phyloP scores from a whole-genome alignment of 1,140 invertebrate species.

The Pectinophora gossypiella region DNA sequence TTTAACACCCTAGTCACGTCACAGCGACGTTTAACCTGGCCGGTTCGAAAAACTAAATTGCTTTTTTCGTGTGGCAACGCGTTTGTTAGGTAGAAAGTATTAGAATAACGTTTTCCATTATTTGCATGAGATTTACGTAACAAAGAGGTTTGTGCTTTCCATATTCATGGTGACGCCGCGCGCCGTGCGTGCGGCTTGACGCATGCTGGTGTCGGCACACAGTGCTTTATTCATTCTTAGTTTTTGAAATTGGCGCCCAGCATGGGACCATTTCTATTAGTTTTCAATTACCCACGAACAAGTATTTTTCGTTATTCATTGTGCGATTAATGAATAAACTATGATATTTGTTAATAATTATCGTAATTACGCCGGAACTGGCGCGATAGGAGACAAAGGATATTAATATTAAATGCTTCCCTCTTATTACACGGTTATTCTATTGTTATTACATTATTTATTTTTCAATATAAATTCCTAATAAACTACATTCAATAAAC shows the following conservation, averaged over 20 bases:
- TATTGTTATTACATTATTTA: too few species aligned
- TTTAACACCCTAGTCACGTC: neutral
- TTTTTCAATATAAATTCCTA: too few species aligned
- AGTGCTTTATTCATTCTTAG: neutral
- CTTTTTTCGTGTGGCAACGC: neutral
- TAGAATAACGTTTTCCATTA: conserved; percentile 10
- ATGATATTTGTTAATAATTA: too few species aligned
- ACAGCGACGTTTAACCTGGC: neutral
- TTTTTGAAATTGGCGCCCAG: neutral
- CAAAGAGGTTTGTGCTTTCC: conserved; percentile 5
- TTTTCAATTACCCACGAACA: too few species aligned
- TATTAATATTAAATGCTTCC: too few species aligned
- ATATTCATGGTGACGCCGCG: conserved; percentile 2
- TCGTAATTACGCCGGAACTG: too few species aligned
- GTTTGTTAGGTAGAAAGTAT: neutral
- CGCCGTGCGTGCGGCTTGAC: neutral
- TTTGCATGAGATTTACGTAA: conserved; percentile 18
- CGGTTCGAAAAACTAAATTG: neutral
- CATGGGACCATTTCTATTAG: neutral
- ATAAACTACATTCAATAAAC: too few species aligned
- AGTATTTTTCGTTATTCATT: too few species aligned
- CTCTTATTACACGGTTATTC: too few species aligned
- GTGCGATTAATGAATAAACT: too few species aligned
- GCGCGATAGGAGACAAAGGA: too few species aligned
- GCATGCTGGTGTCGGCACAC: neutral